Evolutionary conservation across 2,113 vertebrate genomes (phyloP).

Genomic region (Platichthys stellatus): DNA sequence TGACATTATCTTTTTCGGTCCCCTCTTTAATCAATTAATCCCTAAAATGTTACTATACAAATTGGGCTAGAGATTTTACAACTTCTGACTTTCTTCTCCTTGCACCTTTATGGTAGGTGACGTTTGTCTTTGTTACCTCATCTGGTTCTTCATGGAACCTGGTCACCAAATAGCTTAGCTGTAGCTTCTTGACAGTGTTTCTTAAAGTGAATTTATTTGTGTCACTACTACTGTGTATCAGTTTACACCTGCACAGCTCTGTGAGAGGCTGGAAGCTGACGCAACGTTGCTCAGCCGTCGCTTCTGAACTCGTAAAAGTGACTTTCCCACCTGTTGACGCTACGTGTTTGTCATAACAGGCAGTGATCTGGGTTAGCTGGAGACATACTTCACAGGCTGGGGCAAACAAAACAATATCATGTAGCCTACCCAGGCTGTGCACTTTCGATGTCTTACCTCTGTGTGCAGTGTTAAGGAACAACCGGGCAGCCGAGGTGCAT

Average conservation of each 20-base stretch:
- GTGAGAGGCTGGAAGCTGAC: too few relatives aligned
- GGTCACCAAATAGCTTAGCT: background rate
- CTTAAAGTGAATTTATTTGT: background rate
- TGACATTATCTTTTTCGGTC: background rate
- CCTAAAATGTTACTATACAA: too few relatives aligned
- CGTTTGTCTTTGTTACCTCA: background rate
- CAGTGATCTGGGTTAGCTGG: constrained; percentile 32
- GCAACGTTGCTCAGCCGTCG: background rate
- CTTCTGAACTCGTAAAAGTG: background rate
- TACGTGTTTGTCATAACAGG: constrained; percentile 41
- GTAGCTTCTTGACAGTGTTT: background rate
- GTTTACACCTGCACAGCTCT: too few relatives aligned
- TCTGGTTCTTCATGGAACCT: background rate
- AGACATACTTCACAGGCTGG: constrained; percentile 17
- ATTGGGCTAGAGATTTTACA: too few relatives aligned
- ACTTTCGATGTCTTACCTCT: constrained; percentile 71
- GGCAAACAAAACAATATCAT: constrained; percentile 44
- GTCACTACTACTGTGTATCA: too few relatives aligned
- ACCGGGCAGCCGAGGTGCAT: constrained; percentile 78
- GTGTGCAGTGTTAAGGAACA: constrained; percentile 77
- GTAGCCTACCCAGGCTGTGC: background rate
- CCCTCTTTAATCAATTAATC: too few relatives aligned
- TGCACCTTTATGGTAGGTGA: too few relatives aligned
- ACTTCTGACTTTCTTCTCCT: too few relatives aligned
- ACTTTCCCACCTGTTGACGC: constrained; percentile 36